Conservation (phyloP, 2,888 invertebrate species). For the Julus scanicus region DNA sequence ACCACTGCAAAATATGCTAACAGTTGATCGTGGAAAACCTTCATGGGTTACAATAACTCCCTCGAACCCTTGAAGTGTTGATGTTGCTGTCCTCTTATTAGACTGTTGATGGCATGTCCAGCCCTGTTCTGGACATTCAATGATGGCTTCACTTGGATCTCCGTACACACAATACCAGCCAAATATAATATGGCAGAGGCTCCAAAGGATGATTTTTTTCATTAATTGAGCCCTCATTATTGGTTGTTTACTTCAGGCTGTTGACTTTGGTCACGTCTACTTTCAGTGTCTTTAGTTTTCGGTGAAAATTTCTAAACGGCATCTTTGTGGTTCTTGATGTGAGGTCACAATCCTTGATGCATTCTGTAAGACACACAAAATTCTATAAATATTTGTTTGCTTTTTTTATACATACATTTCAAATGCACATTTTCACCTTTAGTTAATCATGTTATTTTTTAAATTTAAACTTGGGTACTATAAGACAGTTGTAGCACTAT, state of each 20-base stretch:
- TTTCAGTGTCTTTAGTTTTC: neutral
- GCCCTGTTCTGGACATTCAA: neutral
- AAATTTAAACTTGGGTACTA: too few relatives aligned
- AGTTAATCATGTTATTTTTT: too few relatives aligned
- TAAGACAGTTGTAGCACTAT: too few relatives aligned
- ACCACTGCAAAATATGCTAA: conserved; percentile 41
- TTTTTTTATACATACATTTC: too few relatives aligned
- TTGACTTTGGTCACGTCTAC: conserved; percentile 33
- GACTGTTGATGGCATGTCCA: conserved; percentile 46
- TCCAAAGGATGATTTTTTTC: conserved; percentile 31
- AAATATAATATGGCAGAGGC: conserved; percentile 17
- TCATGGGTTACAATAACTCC: neutral
- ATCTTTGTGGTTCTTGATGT: neutral
- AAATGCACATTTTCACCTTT: too few relatives aligned
- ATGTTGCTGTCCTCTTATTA: neutral
- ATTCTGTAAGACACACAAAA: neutral
- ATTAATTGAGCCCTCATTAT: conserved; percentile 15
- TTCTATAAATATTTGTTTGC: neutral
- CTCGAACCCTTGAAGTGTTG: neutral
- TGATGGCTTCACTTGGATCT: neutral
- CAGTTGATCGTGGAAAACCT: neutral
- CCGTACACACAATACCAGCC: conserved; percentile 43
- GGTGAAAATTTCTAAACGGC: neutral
- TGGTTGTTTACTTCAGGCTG: neutral
- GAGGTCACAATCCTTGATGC: neutral